Evolutionary conservation across 2,888 invertebrate genomes (phyloP), one percentile per base, ranked within the genome.

Genomic region (Caenorhabditis sinica): DNA sequence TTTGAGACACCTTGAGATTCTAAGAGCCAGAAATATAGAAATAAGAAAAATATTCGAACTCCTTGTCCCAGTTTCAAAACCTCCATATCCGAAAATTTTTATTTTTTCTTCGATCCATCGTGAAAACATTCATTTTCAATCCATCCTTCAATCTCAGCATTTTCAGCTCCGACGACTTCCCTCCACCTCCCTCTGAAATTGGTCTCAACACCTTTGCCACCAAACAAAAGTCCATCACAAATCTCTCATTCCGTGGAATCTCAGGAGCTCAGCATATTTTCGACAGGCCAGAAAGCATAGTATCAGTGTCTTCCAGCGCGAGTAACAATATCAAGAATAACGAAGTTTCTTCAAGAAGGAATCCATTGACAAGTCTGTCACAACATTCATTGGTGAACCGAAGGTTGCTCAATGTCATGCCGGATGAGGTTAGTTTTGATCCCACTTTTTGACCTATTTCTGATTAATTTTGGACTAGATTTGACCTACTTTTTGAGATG

Each of bases 381-480:
- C 83, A 83, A 13, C 83, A 75, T 74, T 77, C 86, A 20, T 20
- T 85, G 9, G 51, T 82, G 15, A 83, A 86, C 51, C 23, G 85
- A 69, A 65, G 83, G 28, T 56, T 87, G 20, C n/a, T 88, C 65
- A 83, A 81, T 63, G 76, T 87, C 2, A 68, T 88, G 60, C 88
- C 88, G 5, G 88, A 88, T 80, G 88, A 88, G 82, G 88, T 87
- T 13, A 15, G 23, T 23, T 20, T n/a, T n/a, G n/a, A n/a, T n/a
- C n/a, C n/a, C n/a, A n/a, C n/a, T n/a, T n/a, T 56, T 17, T 56
- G 28, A 56, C 2, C 23, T 20, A 51, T 5, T 2, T 13, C 13
- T 40, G 40, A 40, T 20, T 9, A 51, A 4, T 36, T 61, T 33
- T 40, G 36, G 36, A 36, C 11, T 40, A 11, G 11, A 6, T 49